A percentile compares a stretch with the other conserved stretches of the same genome.
Evolutionary conservation across 2,888 invertebrate species (phyloP).

Genomic region (Drosophila fungiperda): DNA sequence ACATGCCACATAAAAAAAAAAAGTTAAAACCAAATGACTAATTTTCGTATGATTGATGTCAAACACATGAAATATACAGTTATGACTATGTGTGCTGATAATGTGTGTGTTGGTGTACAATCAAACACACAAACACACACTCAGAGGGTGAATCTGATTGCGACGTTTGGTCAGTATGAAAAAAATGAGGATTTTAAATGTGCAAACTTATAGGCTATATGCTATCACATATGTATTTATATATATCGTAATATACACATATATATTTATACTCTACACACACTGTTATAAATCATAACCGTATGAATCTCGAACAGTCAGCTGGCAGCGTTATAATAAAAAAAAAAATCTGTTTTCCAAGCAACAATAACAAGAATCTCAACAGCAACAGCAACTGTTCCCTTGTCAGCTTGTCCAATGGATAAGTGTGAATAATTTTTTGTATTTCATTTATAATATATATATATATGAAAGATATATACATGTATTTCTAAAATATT

Average conservation of each 20-base stretch:
- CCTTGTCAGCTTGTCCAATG: slow-evolving; percentile 58
- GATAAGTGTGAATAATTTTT: slow-evolving; percentile 58
- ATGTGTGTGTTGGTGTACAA: slow-evolving; percentile 38
- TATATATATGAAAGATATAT: slow-evolving; percentile 13
- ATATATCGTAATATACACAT: background rate
- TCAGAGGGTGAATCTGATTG: slow-evolving; percentile 7
- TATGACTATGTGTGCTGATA: slow-evolving; percentile 54
- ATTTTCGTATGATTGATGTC: slow-evolving; percentile 69
- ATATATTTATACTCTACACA: background rate
- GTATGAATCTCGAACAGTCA: slow-evolving; percentile 74
- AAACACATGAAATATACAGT: slow-evolving; percentile 25
- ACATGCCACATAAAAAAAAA: slow-evolving; percentile 35
- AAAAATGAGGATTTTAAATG: slow-evolving; percentile 24
- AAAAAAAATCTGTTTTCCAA: slow-evolving; percentile 65
- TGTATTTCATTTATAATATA: slow-evolving; percentile 43
- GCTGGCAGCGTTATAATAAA: slow-evolving; percentile 74
- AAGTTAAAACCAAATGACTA: slow-evolving; percentile 58
- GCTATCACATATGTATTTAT: slow-evolving; percentile 15
- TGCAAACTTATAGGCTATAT: slow-evolving; percentile 43
- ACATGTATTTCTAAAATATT: slow-evolving; percentile 47
- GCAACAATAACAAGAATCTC: slow-evolving; percentile 20
- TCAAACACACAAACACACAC: slow-evolving; percentile 16
- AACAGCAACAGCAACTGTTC: slow-evolving; percentile 50
- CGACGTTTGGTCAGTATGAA: slow-evolving; percentile 30
- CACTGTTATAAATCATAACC: slow-evolving; percentile 67